Percentiles rank a stretch among this genome's conserved stretches.
Conservation (phyloP, 1,140 invertebrate genomes). For the Apis laboriosa region DNA sequence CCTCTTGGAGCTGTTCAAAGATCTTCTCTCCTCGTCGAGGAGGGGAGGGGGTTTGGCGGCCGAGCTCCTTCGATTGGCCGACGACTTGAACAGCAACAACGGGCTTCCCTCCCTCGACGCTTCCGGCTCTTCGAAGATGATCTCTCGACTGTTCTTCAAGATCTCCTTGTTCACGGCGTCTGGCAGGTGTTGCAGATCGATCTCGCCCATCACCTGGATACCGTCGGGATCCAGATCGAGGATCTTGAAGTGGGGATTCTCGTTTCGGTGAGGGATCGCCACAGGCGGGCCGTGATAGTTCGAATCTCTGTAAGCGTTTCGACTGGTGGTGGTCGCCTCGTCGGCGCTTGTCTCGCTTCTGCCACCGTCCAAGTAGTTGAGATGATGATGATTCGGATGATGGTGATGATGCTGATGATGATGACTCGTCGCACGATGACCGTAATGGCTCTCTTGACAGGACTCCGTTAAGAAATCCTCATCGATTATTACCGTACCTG, state of each 20-base stretch:
- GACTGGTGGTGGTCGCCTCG: slow-evolving; percentile 44
- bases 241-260: slow-evolving; percentile 51
- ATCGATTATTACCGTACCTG: slow-evolving; percentile 67
- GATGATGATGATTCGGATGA: slow-evolving; percentile 7
- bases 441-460: slow-evolving; percentile 27
- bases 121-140: slow-evolving; percentile 63
- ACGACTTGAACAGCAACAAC: neutral
- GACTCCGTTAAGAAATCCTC: slow-evolving; percentile 56
- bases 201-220: slow-evolving; percentile 67
- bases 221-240: slow-evolving; percentile 63
- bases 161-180: slow-evolving; percentile 70
- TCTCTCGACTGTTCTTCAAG: slow-evolving; percentile 68
- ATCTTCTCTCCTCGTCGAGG: slow-evolving; percentile 62
- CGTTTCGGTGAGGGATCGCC: neutral
- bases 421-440: slow-evolving; percentile 34
- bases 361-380: slow-evolving; percentile 58
- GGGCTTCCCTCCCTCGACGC: slow-evolving; percentile 2
- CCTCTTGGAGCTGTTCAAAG: slow-evolving; percentile 50
- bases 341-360: slow-evolving; percentile 67
- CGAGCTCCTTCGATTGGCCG: neutral
- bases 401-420: slow-evolving; percentile 51
- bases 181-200: slow-evolving; percentile 65
- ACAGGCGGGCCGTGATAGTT: slow-evolving; percentile 33
- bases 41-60: slow-evolving; percentile 20
- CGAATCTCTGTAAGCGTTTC: slow-evolving; percentile 48